Conservation (phyloP, 1,140 invertebrate genomes). For the Sycophaga agraensis region DNA sequence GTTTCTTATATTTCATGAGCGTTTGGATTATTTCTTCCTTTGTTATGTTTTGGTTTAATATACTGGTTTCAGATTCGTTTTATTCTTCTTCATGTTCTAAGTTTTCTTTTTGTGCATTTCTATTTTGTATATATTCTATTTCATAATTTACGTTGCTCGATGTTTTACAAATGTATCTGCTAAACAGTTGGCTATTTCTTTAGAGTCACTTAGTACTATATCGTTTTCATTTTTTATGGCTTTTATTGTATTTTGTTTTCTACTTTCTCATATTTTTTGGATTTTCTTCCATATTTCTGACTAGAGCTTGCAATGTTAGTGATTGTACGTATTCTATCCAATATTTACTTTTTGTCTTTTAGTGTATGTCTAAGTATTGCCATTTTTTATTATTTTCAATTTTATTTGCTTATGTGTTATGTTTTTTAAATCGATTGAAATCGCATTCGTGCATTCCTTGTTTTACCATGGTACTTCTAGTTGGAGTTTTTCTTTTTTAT, state of each 20-base stretch:
- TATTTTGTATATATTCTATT: no score
- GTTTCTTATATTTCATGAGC: not conserved
- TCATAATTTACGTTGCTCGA: constrained; percentile 37
- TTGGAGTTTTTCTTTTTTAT: not conserved
- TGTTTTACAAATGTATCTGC: constrained; percentile 34
- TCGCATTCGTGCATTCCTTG: not conserved
- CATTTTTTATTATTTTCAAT: no score
- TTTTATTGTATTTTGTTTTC: not conserved
- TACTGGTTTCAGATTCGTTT: not conserved
- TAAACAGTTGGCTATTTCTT: constrained; percentile 35
- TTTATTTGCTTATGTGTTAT: no score
- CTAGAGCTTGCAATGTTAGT: not conserved
- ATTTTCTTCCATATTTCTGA: constrained; percentile 30
- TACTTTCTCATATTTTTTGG: constrained; percentile 19
- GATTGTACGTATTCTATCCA: not conserved
- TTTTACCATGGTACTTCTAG: not conserved
- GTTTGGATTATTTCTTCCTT: constrained; percentile 5
- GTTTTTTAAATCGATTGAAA: not conserved
- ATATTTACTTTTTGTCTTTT: not conserved
- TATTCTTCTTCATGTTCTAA: not conserved
- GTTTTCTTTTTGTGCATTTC: constrained; percentile 27
- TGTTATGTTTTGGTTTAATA: not conserved
- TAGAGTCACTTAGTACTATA: constrained; percentile 1
- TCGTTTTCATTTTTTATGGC: not conserved
- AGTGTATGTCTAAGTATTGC: not conserved